Conservation (phyloP, 2,113 vertebrate genomes). For the Labrus mixtus region DNA sequence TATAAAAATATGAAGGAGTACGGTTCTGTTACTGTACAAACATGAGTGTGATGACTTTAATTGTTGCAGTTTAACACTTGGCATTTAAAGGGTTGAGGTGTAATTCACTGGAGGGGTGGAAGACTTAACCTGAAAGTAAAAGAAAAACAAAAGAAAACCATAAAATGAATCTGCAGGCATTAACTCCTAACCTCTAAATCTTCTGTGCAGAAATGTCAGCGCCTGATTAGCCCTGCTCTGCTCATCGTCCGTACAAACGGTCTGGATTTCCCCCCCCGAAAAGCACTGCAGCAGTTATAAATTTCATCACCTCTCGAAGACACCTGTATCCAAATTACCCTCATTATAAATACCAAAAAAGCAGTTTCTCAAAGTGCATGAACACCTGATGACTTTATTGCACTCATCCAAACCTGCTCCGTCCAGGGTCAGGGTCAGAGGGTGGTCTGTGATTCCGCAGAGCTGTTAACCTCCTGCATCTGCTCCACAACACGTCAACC, state of each 20-base stretch:
- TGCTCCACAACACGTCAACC: conserved; percentile 1
- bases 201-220: conserved; percentile 11
- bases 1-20: conserved; percentile 43
- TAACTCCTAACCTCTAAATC: background rate
- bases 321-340: conserved; percentile 6
- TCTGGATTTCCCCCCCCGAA: background rate
- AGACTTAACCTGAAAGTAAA: conserved; percentile 13
- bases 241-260: conserved; percentile 30
- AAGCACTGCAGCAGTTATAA: background rate
- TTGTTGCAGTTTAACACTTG: conserved; percentile 26
- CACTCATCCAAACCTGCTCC: conserved; percentile 24
- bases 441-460: background rate
- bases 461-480: conserved; percentile 15
- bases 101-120: conserved; percentile 21
- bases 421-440: conserved; percentile 10
- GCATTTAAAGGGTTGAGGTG: background rate
- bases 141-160: conserved; percentile 32
- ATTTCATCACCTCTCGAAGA: conserved; percentile 24
- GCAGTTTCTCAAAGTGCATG: background rate
- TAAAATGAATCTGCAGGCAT: conserved; percentile 3
- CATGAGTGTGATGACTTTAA: conserved; percentile 37
- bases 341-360: conserved; percentile 2
- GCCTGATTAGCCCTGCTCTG: conserved; percentile 47
- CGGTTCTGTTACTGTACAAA: conserved; percentile 46
- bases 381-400: conserved; percentile 41